Base-by-base conservation (phyloP, 2,888 invertebrate genomes). In the Drosophila hamatofila region DNA sequence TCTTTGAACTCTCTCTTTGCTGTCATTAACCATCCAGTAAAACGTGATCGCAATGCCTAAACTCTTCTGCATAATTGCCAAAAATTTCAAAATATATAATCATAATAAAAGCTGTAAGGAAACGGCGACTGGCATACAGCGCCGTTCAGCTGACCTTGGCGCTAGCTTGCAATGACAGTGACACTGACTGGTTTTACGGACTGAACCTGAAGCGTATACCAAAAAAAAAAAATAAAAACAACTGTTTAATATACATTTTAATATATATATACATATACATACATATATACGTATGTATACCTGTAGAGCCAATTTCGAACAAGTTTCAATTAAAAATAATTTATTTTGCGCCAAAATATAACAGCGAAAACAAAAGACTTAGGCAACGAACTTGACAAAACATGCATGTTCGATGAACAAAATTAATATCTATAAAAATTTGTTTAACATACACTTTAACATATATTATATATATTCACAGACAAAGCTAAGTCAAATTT, bases 181-280 rank as follows among this genome's bases (percentile, higher is more conserved):
- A 81, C 84, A 83, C 62, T 81, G 84, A 85, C 85, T 65, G 89
- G 85, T 85, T 85, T 84, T 46, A 57, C 64, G 59, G 56, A 60
- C 61, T 76, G 69, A 85, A 85, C 83, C 81, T 81, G 68, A 58
- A 55, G 46, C 64, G 49, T 57, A 69, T 41, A 48, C 74, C 89
- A 75, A 89, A 58, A 57, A 57, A 42, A 57, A 30, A 89, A 57
- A 56, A 56, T 30, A 56, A 30, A 30, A 30, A 16, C 37, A n/a
- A n/a, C 37, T 23, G 14, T 49, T 60, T 25, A 55, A 37, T 41
- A 60, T 30, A 59, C 3, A 41, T 44, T 46, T 44, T 51, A 21
- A 14, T 30, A 49, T 49, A 30, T 49, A 49, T 30, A 18, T 30
- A 11, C n/a, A n/a, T 30, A 11, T 48, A 6, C 11, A n/a, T n/a